Percentiles rank a stretch among this genome's conserved stretches.
Conservation (phyloP, 2,888 invertebrate species). For the Meloe dianella region DNA sequence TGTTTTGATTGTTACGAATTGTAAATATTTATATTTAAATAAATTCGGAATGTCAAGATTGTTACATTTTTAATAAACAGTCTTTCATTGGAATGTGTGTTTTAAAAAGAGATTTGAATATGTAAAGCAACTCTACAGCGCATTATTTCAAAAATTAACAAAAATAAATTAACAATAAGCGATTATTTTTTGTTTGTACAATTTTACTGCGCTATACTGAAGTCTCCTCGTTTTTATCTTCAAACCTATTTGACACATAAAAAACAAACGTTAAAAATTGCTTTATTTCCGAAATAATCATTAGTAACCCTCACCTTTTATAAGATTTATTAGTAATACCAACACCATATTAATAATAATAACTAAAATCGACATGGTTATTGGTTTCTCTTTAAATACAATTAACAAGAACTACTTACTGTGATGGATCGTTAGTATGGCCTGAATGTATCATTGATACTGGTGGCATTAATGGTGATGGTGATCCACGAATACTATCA, state of each 20-base stretch:
- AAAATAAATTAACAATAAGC: slow-evolving; percentile 30
- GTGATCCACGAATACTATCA: slow-evolving; percentile 56
- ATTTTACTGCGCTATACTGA: slow-evolving; percentile 47
- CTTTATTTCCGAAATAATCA: slow-evolving; percentile 16
- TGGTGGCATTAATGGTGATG: slow-evolving; percentile 57
- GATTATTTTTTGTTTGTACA: slow-evolving; percentile 27
- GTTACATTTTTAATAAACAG: slow-evolving; percentile 30
- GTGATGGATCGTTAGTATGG: slow-evolving; percentile 52
- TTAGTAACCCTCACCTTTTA: slow-evolving; percentile 34
- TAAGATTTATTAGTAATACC: slow-evolving; percentile 58
- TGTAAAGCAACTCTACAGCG: slow-evolving; percentile 7
- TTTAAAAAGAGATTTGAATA: slow-evolving; percentile 6
- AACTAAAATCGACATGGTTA: slow-evolving; percentile 19
- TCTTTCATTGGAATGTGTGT: slow-evolving; percentile 26
- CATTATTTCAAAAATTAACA: background rate
- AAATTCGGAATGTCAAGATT: slow-evolving; percentile 42
- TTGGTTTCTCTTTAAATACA: background rate
- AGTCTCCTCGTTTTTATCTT: slow-evolving; percentile 55
- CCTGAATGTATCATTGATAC: slow-evolving; percentile 55
- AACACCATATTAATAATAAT: slow-evolving; percentile 53
- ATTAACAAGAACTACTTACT: slow-evolving; percentile 48
- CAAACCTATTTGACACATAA: slow-evolving; percentile 46
- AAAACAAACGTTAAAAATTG: slow-evolving; percentile 26
- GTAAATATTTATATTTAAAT: slow-evolving; percentile 32
- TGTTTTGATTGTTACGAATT: slow-evolving; percentile 12